Conservation (phyloP, 2,797 vertebrate genomes). For the Sparus aurata region DNA sequence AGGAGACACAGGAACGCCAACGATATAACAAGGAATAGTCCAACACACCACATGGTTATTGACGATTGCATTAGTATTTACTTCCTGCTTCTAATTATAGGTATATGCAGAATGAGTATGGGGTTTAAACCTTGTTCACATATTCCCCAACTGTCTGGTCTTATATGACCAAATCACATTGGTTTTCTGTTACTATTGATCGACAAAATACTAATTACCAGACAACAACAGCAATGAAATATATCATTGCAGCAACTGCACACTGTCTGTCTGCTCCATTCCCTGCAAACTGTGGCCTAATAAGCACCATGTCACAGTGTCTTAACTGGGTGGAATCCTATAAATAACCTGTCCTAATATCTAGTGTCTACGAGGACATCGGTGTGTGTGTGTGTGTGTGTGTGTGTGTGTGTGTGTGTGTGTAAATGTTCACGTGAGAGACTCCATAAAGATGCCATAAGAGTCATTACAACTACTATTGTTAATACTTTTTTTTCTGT, state of each 20-base stretch:
- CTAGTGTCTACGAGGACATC: not conserved
- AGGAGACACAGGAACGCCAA: not conserved
- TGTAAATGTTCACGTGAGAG: not conserved
- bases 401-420: not conserved
- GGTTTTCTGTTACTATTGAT: constrained; percentile 5
- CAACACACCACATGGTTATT: not conserved
- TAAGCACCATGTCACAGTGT: constrained; percentile 7
- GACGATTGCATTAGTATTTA: not conserved
- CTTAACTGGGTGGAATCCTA: constrained; percentile 25
- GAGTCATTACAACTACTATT: too few relatives aligned
- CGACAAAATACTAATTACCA: constrained; percentile 8
- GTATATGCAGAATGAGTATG: not conserved
- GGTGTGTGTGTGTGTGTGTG: not conserved
- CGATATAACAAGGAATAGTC: constrained; percentile 8
- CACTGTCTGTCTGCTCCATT: constrained; percentile 2
- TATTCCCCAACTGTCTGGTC: not conserved
- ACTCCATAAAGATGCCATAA: not conserved
- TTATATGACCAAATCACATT: not conserved
- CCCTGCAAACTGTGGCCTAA: constrained; percentile 4
- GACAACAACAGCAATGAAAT: not conserved
- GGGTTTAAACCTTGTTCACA: not conserved
- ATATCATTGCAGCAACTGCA: not conserved
- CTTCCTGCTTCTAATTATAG: not conserved
- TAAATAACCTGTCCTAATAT: constrained; percentile 34
- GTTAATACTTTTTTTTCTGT: too few relatives aligned